phyloP scores from a whole-genome alignment of 2,797 vertebrate genomes.

The Gastrophryne carolinensis region DNA sequence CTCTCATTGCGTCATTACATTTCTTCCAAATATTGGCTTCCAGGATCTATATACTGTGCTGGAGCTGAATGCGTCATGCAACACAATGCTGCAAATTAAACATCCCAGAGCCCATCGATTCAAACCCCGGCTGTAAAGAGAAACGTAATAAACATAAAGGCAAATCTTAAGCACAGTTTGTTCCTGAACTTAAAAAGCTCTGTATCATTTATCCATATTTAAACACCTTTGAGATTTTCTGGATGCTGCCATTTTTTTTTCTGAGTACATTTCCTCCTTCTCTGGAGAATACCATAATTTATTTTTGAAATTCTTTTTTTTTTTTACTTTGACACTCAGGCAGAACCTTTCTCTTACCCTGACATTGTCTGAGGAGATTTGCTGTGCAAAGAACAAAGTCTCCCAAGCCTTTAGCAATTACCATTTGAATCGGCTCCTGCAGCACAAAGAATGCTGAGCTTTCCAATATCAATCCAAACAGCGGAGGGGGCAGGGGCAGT shows the following conservation, averaged over 20 bases:
- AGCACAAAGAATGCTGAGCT: constrained; percentile 58
- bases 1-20: neutral
- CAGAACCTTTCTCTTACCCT: constrained; percentile 56
- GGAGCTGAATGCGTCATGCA: neutral
- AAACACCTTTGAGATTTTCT: constrained; percentile 48
- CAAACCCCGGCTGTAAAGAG: constrained; percentile 17
- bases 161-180: constrained; percentile 21
- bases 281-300: constrained; percentile 38
- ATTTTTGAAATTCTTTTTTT: constrained; percentile 47
- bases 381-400: constrained; percentile 62
- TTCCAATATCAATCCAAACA: constrained; percentile 45
- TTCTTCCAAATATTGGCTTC: neutral
- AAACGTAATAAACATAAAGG: constrained; percentile 32
- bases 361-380: constrained; percentile 53
- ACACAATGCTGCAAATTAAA: constrained; percentile 3
- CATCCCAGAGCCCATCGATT: constrained; percentile 12
- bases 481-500: too few species aligned
- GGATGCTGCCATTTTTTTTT: constrained; percentile 31
- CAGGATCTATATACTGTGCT: neutral
- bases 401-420: constrained; percentile 58
- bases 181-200: constrained; percentile 34
- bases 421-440: constrained; percentile 63
- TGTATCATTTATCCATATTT: constrained; percentile 49
- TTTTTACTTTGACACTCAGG: constrained; percentile 49
- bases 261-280: constrained; percentile 23